A percentile compares a stretch with the other conserved stretches of the same genome.
These are phyloP conservation scores for Calcarius lapponicus DNA, from an alignment of 2,797 vertebrate species.

Conservation along the genomic window DNA sequence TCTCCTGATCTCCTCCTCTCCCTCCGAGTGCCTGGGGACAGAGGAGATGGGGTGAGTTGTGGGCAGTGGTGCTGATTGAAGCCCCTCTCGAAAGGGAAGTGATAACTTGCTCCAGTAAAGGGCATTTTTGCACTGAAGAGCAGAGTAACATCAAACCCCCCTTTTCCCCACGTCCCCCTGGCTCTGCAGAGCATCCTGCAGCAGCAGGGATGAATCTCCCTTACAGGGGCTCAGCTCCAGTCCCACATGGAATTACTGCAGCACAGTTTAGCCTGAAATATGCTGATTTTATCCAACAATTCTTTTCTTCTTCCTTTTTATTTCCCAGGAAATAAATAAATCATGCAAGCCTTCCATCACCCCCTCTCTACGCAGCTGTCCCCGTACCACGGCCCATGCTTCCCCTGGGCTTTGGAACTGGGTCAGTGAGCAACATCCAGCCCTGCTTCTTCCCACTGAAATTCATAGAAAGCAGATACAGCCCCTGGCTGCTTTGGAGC, in stretches of 20 bases:
- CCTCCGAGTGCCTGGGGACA: constrained; percentile 37
- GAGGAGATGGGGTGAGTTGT: not conserved
- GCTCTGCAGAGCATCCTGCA: not conserved
- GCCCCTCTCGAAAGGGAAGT: not conserved
- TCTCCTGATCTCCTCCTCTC: constrained; percentile 36
- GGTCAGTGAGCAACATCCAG: not conserved
- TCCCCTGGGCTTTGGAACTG: constrained; percentile 33
- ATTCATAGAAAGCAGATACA: constrained; percentile 43
- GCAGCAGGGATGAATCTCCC: not conserved
- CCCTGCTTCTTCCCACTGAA: not conserved
- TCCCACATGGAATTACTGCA: not conserved
- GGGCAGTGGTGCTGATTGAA: not conserved
- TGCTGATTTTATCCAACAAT: not conserved
- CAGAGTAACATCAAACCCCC: not conserved
- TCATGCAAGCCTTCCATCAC: not conserved
- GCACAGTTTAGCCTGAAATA: not conserved
- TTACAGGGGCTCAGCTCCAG: not conserved
- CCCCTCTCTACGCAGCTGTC: not conserved
- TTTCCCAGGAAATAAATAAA: not conserved
- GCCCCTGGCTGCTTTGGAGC: not conserved
- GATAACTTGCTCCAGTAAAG: not conserved
- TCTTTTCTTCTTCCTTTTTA: not conserved
- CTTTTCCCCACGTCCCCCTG: accelerated
- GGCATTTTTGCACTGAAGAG: not conserved
- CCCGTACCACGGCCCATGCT: not conserved